These are phyloP conservation scores for Gymnopithys bicolor DNA, from an alignment of 2,797 vertebrate genomes.

Conservation along the genomic window DNA sequence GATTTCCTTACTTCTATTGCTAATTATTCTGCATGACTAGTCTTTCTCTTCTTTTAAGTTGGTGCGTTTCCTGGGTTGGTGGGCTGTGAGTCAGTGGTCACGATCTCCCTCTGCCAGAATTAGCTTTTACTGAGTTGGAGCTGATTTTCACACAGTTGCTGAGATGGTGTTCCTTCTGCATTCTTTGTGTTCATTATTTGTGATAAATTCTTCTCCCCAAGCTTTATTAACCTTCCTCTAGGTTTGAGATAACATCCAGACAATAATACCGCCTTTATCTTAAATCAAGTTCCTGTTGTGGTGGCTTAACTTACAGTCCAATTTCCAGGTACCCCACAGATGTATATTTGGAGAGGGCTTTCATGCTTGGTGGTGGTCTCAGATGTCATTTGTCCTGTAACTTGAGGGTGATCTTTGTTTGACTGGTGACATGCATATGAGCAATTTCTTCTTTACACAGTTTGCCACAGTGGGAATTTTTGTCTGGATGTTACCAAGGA, in stretches of 20 bases:
- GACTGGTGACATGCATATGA: neutral
- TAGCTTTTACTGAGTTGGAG: neutral
- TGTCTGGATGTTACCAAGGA: neutral
- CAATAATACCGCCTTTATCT: neutral
- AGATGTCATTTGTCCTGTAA: neutral
- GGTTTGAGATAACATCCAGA: neutral
- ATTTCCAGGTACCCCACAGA: neutral
- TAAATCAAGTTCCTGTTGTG: neutral
- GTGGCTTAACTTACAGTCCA: neutral
- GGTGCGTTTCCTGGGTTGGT: neutral
- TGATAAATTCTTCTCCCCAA: neutral
- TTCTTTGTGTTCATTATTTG: neutral
- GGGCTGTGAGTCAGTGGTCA: neutral
- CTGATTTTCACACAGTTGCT: neutral
- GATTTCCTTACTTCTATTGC: neutral
- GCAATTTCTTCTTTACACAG: neutral
- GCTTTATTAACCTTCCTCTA: neutral
- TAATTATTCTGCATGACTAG: fast-evolving
- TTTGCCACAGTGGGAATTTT: neutral
- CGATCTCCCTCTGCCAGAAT: neutral
- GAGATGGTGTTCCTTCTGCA: neutral
- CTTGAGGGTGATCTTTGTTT: neutral
- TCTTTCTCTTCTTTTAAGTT: neutral
- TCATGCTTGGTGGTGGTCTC: neutral
- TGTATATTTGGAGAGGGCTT: neutral